Evolutionary conservation across 2,113 vertebrate species (phyloP).

Genomic region (Anarhynchus alexandrinus): DNA sequence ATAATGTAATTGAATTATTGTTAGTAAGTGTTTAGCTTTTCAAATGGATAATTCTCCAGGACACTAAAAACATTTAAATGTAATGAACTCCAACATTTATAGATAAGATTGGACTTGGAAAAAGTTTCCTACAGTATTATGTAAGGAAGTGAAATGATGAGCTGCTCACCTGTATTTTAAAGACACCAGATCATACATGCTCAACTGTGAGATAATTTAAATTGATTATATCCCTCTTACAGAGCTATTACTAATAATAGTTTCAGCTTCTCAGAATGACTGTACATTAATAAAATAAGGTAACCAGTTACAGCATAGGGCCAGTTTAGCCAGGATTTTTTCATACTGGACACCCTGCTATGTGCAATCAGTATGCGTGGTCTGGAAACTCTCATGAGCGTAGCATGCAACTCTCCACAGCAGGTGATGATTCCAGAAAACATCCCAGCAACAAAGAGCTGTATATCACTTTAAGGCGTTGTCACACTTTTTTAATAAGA

Average conservation of each 20-base stretch:
- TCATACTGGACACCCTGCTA: not conserved
- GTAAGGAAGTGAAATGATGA: conserved; percentile 8
- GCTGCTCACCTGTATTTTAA: not conserved
- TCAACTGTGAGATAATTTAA: conserved; percentile 49
- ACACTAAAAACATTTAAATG: not conserved
- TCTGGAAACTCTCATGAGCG: not conserved
- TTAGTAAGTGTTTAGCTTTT: not conserved
- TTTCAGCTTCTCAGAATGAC: conserved; percentile 1
- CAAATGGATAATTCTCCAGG: not conserved
- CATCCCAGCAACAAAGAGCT: not conserved
- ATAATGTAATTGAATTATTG: not conserved
- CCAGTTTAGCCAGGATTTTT: not conserved
- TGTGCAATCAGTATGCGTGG: not conserved
- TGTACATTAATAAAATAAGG: not conserved
- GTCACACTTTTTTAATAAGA: not conserved
- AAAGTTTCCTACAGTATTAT: not conserved
- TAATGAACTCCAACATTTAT: not conserved
- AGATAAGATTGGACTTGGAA: not conserved
- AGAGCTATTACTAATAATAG: conserved; percentile 36
- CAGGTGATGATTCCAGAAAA: not conserved
- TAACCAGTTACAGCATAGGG: not conserved
- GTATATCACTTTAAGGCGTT: not conserved
- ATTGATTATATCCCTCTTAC: conserved; percentile 16
- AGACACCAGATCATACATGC: not conserved
- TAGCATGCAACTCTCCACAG: not conserved